Base-by-base conservation (phyloP, 2,888 invertebrate species). In the Rhagonycha lutea region DNA sequence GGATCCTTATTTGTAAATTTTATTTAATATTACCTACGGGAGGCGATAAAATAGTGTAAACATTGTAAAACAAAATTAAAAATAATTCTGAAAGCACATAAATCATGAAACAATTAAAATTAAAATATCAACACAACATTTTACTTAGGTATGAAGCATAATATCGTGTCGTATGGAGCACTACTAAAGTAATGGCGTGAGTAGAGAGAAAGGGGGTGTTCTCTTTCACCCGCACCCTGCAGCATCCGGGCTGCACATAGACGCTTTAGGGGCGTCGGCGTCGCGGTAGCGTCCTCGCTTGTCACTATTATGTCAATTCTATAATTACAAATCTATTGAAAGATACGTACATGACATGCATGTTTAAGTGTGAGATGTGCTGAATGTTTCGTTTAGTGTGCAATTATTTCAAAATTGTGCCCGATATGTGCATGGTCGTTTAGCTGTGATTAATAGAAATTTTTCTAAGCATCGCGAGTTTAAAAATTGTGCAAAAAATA, bases 181-280 rank as follows among this genome's bases (percentile, higher is more conserved):
- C 81, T 82, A 80, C 81, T 78, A 80, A 80, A 74, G 83, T 83
- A 83, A 82, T 84, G 83, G 83, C 82, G 80, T 80, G 81, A 82
- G 82, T 82, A 80, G 81, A 83, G 83, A 83, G 83, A 79, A 81
- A 83, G 83, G 82, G 80, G 80, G 77, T 73, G 76, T 74, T 72
- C 81, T 82, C 85, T 84, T 83, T 83, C 82, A 74, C 77, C 81
- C 80, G 82, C 80, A 78, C 84, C 82, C 83, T 83, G 81, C 86
- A 86, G 86, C 84, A 86, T 86, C 86, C 86, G 83, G 83, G 84
- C 82, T 82, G 84, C 83, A 83, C 84, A 84, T 83, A 82, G 86
- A 86, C 84, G 86, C 84, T 84, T 79, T 84, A 84, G 85, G 87
- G 87, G 87, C 87, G 87, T 87, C 86, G 87, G 84, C 87, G 87